Conservation (phyloP, 2,888 invertebrate species). For the Machimus atricapillus region DNA sequence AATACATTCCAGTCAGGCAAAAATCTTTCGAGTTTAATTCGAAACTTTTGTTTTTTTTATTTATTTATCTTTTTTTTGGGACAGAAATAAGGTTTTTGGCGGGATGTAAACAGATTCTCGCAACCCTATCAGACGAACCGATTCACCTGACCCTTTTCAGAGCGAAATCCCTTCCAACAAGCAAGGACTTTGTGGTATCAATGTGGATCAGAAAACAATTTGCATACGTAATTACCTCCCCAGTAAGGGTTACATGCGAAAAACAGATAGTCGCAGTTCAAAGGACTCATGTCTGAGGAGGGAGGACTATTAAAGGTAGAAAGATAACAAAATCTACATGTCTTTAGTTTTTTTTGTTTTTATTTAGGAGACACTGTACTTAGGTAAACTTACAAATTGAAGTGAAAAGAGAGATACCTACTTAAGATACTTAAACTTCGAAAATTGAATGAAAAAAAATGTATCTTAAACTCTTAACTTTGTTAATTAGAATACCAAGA, state of each 20-base stretch:
- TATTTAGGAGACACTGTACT: not conserved
- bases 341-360: not conserved
- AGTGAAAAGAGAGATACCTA: not conserved
- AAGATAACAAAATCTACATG: not conserved
- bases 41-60: not conserved
- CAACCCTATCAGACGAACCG: not conserved
- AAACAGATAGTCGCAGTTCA: not conserved
- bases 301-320: not conserved
- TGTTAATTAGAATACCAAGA: too few relatives aligned
- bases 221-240: slow-evolving; percentile 49
- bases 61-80: not conserved
- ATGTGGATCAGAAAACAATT: slow-evolving; percentile 51
- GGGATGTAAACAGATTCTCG: slow-evolving; percentile 5
- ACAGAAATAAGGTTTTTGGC: not conserved
- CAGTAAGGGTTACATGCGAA: not conserved
- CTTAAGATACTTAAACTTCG: too few relatives aligned
- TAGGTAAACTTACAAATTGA: not conserved
- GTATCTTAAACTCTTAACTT: too few relatives aligned
- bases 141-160: slow-evolving; percentile 33
- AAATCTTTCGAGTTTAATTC: not conserved
- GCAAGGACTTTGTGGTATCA: slow-evolving; percentile 50
- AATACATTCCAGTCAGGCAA: not conserved
- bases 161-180: slow-evolving; percentile 45
- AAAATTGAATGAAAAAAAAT: too few relatives aligned
- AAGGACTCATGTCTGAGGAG: not conserved